Evolutionary conservation across 2,888 invertebrate genomes (phyloP).

Genomic region (Julus scandinavius): DNA sequence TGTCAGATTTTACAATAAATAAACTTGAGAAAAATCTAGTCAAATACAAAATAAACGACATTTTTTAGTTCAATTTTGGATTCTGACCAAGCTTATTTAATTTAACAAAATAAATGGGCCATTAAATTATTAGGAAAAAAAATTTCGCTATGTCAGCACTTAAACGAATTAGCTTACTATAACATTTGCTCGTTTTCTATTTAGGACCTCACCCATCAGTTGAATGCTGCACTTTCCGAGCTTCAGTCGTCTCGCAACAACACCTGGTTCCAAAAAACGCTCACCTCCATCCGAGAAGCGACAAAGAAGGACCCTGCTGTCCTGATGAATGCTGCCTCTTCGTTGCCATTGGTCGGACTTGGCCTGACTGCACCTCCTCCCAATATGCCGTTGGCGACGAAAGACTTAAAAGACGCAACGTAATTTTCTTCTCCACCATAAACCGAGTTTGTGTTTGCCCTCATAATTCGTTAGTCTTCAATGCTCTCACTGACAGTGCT

Average conservation of each 20-base stretch:
- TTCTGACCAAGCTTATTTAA: no score
- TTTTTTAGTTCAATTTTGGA: no score
- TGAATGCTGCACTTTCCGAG: conserved; percentile 84
- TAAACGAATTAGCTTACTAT: background rate
- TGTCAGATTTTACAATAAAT: no score
- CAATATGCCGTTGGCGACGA: background rate
- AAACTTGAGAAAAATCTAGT: no score
- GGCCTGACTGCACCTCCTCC: background rate
- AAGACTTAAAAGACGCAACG: background rate
- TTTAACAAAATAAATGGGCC: no score
- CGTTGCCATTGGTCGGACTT: background rate
- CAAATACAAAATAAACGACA: no score
- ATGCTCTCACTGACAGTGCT: background rate
- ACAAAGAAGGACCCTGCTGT: conserved; percentile 62
- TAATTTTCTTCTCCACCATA: background rate
- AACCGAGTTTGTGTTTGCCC: background rate
- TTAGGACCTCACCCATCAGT: conserved; percentile 88
- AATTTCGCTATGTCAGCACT: no score
- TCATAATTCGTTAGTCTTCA: conserved; percentile 4
- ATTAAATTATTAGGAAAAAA: no score
- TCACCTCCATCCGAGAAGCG: conserved; percentile 73
- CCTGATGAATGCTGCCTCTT: background rate
- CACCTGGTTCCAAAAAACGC: conserved; percentile 93
- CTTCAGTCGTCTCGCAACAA: conserved; percentile 74
- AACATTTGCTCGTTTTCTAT: conserved; percentile 59